Evolutionary conservation across 1,140 invertebrate genomes (phyloP).

Genomic region (Drosophila lini): DNA sequence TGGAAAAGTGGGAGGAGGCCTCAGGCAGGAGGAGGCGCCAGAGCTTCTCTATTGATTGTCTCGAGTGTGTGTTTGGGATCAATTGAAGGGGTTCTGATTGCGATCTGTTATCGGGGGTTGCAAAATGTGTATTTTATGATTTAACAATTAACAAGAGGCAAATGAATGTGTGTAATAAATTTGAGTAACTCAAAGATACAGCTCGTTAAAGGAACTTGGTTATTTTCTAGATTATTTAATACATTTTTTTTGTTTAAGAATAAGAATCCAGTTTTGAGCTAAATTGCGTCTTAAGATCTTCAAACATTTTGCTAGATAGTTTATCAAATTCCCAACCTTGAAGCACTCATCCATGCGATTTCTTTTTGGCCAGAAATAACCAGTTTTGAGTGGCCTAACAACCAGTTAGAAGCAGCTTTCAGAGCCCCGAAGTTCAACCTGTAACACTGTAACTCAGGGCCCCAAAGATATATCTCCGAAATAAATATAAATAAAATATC

Average conservation of each 20-base stretch:
- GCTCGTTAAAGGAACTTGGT: background rate
- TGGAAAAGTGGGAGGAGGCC: conserved; percentile 35
- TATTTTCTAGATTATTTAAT: background rate
- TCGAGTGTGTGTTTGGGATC: conserved; percentile 29
- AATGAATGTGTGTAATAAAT: conserved; percentile 35
- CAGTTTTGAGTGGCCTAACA: conserved; percentile 19
- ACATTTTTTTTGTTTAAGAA: background rate
- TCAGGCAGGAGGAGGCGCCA: conserved; percentile 30
- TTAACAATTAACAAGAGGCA: conserved; percentile 36
- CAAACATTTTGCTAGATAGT: conserved; percentile 10
- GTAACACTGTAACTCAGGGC: conserved; percentile 6
- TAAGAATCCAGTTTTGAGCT: background rate
- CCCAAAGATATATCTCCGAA: background rate
- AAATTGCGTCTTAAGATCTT: background rate
- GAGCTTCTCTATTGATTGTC: conserved; percentile 33
- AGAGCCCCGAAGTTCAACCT: conserved; percentile 2
- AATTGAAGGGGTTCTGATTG: conserved; percentile 46
- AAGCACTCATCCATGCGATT: conserved; percentile 15
- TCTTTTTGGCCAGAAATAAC: conserved; percentile 31
- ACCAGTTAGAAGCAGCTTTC: conserved; percentile 26
- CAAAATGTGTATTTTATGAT: conserved; percentile 46
- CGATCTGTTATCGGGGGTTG: conserved; percentile 27
- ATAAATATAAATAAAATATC: background rate
- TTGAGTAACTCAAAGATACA: conserved; percentile 1
- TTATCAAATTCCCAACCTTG: conserved; percentile 5